Evolutionary conservation across 2,888 invertebrate species (phyloP), one percentile per base, ranked within the genome.

Genomic region (Heteromurus nitidus): DNA sequence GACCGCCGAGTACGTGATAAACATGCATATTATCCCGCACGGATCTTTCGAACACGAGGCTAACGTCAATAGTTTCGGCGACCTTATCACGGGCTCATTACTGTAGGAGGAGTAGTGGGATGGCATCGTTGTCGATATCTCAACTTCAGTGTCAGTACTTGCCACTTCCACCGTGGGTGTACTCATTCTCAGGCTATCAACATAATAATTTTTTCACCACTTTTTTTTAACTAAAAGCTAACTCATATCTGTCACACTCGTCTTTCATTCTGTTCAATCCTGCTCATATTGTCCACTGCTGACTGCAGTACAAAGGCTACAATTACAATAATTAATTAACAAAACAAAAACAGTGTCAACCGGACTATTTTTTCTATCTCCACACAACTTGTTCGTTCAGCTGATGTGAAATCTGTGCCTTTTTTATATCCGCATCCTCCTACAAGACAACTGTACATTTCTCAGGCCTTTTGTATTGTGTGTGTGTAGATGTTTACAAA

Each of bases 1-100:
- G 53, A 96, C 92, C 3, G 95, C 94, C 65, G 92, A 89, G 89
- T 96, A 96, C 60, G 95, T 95, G 85, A 95, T 91, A 84, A 94
- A 89, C 84, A 96, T 91, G 89, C 96, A 96, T 84, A 93, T 92
- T 87, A 96, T 92, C 86, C 96, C 96, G 89, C 96, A 96, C 74
- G 95, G 94, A 91, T 96, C 96, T 88, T 91, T 92, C 79, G 95
- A 92, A 89, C 94, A 94, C 91, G 94, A 94, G 86, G 90, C n/a
- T 18, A 72, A 67, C n/a, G 79, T 79, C n/a, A 79, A 79, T 55
- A 64, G 72, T 20, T 58, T 70, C 42, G 79, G 79, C 26, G 79
- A 79, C 3, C 72, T 31, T 26, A 79, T 55, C 53, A 79, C 79
- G 30, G 79, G 58, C 2, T 68, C 62, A 28, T 76, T 22, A 24